Base-by-base conservation (phyloP, 2,888 invertebrate species). In the Isotomurus palustris region DNA sequence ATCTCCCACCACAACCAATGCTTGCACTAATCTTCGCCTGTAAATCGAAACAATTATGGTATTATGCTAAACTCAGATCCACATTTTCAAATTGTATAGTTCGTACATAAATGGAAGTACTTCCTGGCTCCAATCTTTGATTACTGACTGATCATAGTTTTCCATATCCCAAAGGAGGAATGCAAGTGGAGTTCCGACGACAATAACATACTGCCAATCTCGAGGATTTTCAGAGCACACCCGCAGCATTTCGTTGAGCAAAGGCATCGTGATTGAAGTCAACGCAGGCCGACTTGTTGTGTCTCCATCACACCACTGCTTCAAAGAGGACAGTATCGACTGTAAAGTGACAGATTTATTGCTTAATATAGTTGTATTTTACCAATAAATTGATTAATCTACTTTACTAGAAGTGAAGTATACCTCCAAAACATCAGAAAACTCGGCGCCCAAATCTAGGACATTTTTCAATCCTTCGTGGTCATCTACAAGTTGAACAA, bases 71-170 rank as follows among this genome's bases (percentile, higher is more conserved):
- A 29, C 10, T 24, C 22, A 50, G 38, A 29, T 48, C 14, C 25
- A 24, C 40, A 22, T 22, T 25, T 40, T 41, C 22, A n/a, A n/a
- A n/a, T 29, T 10, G 24, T 28, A 32, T 25, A 49, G 17, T 21
- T 22, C 44, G n/a, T 51, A 61, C 60, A 61, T 57, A 8, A 29
- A 17, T n/a, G 53, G 44, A n/a, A 6, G 10, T 19, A 45, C 21
- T 21, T 29, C 21, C 21, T 21, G 19, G 6, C 51, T 45, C 61
- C 61, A 61, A 3, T 40, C 22, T 10, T 2, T 36, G 51, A 28
- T 50, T 44, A 10, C 47, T 43, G 10, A 27, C 21, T 25, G 3
- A 24, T n/a, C 17, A 8, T 35, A 17, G 10, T 19, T 29, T 35
- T 19, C 49, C 49, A 32, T 35, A 19, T 29, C n/a, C 27, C 22